Percentiles rank a stretch among this genome's conserved stretches.
These are phyloP conservation scores for Automeris io DNA, from an alignment of 2,888 invertebrate species.

Conservation along the genomic window DNA sequence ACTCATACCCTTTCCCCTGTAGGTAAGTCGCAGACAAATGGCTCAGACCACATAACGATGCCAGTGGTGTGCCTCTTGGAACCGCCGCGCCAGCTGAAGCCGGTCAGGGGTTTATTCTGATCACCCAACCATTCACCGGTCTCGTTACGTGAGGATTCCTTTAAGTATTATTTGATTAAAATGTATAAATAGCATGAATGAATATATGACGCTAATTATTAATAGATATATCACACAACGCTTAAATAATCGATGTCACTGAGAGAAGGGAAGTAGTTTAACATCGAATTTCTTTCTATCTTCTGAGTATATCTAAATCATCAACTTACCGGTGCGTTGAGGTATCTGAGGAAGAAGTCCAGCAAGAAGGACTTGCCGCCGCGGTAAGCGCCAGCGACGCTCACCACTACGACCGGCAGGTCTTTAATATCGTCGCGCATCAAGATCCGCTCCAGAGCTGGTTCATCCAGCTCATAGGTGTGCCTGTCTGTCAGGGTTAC, in stretches of 20 bases:
- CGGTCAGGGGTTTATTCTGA: slow-evolving; percentile 83
- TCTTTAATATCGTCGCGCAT: slow-evolving; percentile 86
- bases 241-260: too few relatives aligned
- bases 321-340: slow-evolving; percentile 69
- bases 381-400: slow-evolving; percentile 82
- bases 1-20: slow-evolving; percentile 56
- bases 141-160: slow-evolving; percentile 11
- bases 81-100: slow-evolving; percentile 94
- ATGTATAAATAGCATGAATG: not conserved
- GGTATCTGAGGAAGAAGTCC: slow-evolving; percentile 95
- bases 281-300: too few relatives aligned
- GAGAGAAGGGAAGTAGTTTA: too few relatives aligned
- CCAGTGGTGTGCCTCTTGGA: slow-evolving; percentile 94
- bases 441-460: slow-evolving; percentile 82
- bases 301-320: too few relatives aligned
- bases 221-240: too few relatives aligned
- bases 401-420: slow-evolving; percentile 86
- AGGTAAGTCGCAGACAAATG: slow-evolving; percentile 82
- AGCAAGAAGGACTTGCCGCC: slow-evolving; percentile 98
- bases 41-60: slow-evolving; percentile 91
- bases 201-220: not conserved
- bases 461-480: slow-evolving; percentile 89
- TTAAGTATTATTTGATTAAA: slow-evolving; percentile 5
- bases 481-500: slow-evolving; percentile 5
- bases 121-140: slow-evolving; percentile 85